Percentiles rank a stretch among this genome's conserved stretches.
Conservation (phyloP, 1,140 invertebrate genomes). For the Drosophila teissieri region DNA sequence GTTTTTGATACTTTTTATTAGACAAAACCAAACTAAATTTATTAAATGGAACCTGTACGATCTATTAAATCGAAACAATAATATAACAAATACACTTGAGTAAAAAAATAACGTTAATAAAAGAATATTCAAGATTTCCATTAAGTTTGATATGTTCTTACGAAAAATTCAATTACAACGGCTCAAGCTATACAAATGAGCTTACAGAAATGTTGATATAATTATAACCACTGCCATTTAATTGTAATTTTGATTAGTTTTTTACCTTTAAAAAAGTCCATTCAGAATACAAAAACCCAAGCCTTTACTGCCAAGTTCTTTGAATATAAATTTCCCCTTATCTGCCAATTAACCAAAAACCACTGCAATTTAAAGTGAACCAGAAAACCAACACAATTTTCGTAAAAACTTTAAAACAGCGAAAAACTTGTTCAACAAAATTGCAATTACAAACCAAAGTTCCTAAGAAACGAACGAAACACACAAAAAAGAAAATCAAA, state of each 20-base stretch:
- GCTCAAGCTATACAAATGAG: too few relatives aligned
- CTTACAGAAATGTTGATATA: too few relatives aligned
- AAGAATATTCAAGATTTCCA: too few relatives aligned
- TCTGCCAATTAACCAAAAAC: conserved; percentile 11
- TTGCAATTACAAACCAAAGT: conserved; percentile 67
- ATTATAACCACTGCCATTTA: neutral
- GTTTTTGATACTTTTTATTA: conserved; percentile 1
- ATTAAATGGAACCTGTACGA: neutral
- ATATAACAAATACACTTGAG: too few relatives aligned
- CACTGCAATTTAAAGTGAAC: conserved; percentile 32
- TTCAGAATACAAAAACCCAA: neutral
- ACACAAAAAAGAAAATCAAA: conserved; percentile 10
- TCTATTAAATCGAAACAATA: too few relatives aligned
- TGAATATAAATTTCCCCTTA: conserved; percentile 12
- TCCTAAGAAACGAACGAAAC: conserved; percentile 55
- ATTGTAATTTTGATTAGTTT: neutral
- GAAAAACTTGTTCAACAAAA: conserved; percentile 73
- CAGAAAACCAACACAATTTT: conserved; percentile 43
- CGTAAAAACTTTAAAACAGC: conserved; percentile 42
- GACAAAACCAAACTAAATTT: neutral
- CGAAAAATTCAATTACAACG: too few relatives aligned
- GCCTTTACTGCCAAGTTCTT: neutral
- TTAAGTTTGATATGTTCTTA: too few relatives aligned
- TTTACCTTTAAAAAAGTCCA: neutral
- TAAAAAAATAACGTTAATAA: too few relatives aligned